A percentile compares a stretch with the other conserved stretches of the same genome.
Evolutionary conservation across 2,797 vertebrate species (phyloP).

Genomic region (Centroberyx gerrardi): DNA sequence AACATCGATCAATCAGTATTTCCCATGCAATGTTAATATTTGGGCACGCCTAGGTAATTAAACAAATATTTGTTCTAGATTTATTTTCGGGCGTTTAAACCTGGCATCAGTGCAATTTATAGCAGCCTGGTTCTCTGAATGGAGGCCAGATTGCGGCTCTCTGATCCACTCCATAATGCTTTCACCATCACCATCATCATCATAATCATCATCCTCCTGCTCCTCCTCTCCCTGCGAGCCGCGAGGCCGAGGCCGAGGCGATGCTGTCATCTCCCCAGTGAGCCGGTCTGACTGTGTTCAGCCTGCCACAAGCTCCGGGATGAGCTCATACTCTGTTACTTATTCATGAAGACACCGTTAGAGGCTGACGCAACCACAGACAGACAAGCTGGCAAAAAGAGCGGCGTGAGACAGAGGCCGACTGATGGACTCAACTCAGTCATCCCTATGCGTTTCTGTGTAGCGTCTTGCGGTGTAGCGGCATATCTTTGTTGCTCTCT

Average conservation of each 20-base stretch:
- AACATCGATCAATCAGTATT: too few species aligned
- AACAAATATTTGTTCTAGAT: too few species aligned
- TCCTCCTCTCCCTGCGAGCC: conserved; percentile 19
- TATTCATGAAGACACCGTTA: conserved; percentile 72
- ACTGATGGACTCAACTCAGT: background rate
- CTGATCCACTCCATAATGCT: conserved; percentile 22
- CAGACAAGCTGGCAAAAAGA: conserved; percentile 36
- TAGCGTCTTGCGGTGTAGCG: conserved; percentile 5
- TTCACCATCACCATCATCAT: conserved; percentile 18
- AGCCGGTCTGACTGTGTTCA: conserved; percentile 44
- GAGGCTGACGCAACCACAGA: conserved; percentile 68
- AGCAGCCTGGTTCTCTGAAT: conserved; percentile 1
- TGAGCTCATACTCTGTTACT: conserved; percentile 80
- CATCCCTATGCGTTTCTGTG: conserved; percentile 1
- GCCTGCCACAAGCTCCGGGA: conserved; percentile 69
- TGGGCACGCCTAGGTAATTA: too few species aligned
- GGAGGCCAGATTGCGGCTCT: conserved; percentile 6
- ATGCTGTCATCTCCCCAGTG: conserved; percentile 75
- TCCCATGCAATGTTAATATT: too few species aligned
- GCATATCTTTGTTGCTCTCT: conserved; percentile 13
- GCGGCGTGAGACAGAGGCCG: conserved; percentile 17
- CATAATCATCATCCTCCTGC: conserved; percentile 36
- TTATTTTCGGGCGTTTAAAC: too few species aligned
- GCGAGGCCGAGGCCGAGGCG: conserved; percentile 29
- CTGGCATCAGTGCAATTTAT: background rate